Evolutionary conservation across 1,140 invertebrate genomes (phyloP).

Genomic region (Augochlora pura): DNA sequence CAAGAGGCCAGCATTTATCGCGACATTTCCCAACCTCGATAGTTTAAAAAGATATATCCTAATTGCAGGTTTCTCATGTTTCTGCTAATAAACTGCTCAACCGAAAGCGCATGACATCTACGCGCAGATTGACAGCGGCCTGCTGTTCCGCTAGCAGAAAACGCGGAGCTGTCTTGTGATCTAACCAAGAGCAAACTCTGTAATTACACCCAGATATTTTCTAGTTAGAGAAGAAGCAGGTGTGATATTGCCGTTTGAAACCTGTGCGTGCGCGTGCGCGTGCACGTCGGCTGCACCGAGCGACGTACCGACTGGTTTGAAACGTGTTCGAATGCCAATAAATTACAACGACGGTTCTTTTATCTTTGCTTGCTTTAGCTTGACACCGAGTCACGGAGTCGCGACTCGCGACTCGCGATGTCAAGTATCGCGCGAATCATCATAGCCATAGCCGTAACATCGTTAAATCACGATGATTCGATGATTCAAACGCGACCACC

Average conservation of each 20-base stretch:
- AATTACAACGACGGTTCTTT: neutral
- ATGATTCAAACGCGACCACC: too few species aligned
- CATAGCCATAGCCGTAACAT: neutral
- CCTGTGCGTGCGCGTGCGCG: neutral
- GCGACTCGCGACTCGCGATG: too few species aligned
- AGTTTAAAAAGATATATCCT: too few species aligned
- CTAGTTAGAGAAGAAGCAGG: neutral
- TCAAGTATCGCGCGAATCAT: too few species aligned
- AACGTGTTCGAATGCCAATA: neutral
- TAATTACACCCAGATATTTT: conserved; percentile 1
- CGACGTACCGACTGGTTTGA: neutral
- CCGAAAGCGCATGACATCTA: too few species aligned
- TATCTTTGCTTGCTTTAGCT: neutral
- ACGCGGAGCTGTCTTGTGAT: neutral
- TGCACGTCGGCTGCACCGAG: too few species aligned
- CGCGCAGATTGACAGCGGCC: too few species aligned
- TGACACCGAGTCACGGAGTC: neutral
- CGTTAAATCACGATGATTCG: neutral
- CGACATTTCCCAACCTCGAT: too few species aligned
- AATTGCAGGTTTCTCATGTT: too few species aligned
- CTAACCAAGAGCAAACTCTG: neutral
- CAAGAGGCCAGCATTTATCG: too few species aligned
- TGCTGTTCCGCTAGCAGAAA: neutral
- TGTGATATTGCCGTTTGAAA: neutral
- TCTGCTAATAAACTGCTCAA: too few species aligned